These are phyloP conservation scores for Oncorhynchus gorbuscha DNA, from an alignment of 2,113 vertebrate genomes.

Conservation along the genomic window DNA sequence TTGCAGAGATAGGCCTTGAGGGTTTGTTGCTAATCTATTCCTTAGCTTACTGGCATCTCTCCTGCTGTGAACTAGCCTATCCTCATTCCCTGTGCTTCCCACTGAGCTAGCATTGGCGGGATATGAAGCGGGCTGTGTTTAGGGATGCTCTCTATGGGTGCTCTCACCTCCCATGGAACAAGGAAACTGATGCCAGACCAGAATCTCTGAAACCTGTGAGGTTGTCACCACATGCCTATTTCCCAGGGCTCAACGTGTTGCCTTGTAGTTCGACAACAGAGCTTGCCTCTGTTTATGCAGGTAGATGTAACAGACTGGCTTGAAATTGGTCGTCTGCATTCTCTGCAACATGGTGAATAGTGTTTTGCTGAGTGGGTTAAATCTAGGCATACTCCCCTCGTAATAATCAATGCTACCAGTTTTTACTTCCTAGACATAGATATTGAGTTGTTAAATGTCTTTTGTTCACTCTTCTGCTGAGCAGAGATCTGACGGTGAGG, in stretches of 20 bases:
- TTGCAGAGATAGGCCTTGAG: neutral
- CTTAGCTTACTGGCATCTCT: constrained; percentile 8
- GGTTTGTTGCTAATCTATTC: neutral
- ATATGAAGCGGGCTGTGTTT: neutral
- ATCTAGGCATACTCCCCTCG: neutral
- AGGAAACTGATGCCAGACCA: constrained; percentile 23
- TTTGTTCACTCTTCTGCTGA: constrained; percentile 1
- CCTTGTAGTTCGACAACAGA: neutral
- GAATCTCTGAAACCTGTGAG: constrained; percentile 32
- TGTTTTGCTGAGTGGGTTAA: neutral
- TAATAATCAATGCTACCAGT: neutral
- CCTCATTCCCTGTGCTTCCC: neutral
- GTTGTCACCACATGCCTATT: constrained; percentile 19
- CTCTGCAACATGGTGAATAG: neutral
- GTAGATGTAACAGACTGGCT: neutral
- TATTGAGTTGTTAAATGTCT: neutral
- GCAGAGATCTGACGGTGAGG: constrained; percentile 88
- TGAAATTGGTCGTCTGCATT: neutral
- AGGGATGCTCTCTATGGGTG: constrained; percentile 12
- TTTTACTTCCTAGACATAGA: neutral
- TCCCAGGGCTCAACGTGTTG: neutral
- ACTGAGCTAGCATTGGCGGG: neutral
- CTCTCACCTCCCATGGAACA: neutral
- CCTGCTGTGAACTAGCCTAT: neutral
- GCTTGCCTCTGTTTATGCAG: neutral